Evolutionary conservation across 53 echinoderm and acorn worm genomes (phyloP), one percentile per base, ranked within the genome.

Genomic region (Temnopleurus reevesii): DNA sequence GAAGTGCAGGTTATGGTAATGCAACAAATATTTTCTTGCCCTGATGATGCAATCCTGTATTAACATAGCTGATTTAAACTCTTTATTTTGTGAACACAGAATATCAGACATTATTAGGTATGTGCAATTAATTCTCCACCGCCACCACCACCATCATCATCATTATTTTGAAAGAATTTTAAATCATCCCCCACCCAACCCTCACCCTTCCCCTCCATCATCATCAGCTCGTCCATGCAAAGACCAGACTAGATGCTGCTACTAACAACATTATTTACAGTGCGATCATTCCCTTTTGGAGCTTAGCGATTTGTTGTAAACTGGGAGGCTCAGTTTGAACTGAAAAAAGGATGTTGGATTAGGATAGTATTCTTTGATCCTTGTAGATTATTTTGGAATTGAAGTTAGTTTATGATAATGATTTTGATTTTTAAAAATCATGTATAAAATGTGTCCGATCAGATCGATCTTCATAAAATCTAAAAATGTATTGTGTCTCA

Each of bases 51-150:
- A 64, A 34, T 34, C 34, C 64, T 34, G 21, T 18, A 2, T 28
- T 64, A 76, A 44, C 45, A 46, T 26, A 27, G 49, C 41, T 79
- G 47, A 46, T 26, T 47, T 47, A 3, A 46, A 43, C 46, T 12
- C 46, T 27, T 51, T 47, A 46, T 79, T 79, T 79, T 79, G 79
- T 46, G 46, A 25, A 79, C 79, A 79, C 79, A 79, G 79, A 49
- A 46, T 79, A 79, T 49, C 79, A 79, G 29, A 79, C 79, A 7
- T 79, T 79, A 8, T 79, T 79, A 79, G 79, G 79, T 79, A 79
- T 79, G 79, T 79, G 79, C 49, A 5, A 47, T 8, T 38, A 35
- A 71, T 33, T 26, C 71, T 41, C 35, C 35, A 7, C 41, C 36
- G n/a, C 15, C 46, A 21, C 15, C 21, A 0, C 27, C 17, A 4